Conservation (phyloP, 2,888 invertebrate genomes). For the Drosophila monieri region DNA sequence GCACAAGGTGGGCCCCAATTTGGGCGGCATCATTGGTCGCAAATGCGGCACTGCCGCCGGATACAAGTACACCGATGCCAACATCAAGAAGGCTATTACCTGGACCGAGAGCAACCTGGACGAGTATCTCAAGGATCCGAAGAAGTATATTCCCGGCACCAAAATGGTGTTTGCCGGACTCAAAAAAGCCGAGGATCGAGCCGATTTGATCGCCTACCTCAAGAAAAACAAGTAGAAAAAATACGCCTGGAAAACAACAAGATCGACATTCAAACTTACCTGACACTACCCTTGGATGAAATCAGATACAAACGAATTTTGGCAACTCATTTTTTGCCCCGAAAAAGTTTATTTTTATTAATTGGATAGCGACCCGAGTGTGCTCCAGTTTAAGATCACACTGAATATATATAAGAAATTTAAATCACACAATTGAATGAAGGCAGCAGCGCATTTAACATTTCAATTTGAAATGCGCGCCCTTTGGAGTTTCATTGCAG, state of each 20-base stretch:
- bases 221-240: constrained; percentile 83
- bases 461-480: neutral
- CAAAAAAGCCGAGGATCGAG: constrained; percentile 97
- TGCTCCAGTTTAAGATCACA: neutral
- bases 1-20: constrained; percentile 98
- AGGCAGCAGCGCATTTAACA: neutral
- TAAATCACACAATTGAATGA: neutral
- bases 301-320: neutral
- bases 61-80: constrained; percentile 96
- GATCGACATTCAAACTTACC: constrained; percentile 6
- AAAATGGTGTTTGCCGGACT: constrained; percentile 99
- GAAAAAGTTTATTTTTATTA: neutral
- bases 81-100: constrained; percentile 97
- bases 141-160: constrained; percentile 99
- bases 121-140: constrained; percentile 98
- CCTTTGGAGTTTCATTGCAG: neutral
- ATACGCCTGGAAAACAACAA: constrained; percentile 25
- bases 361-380: neutral
- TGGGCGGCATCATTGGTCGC: constrained; percentile 94
- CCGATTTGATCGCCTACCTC: constrained; percentile 96
- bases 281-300: neutral
- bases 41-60: constrained; percentile 97
- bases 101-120: constrained; percentile 97
- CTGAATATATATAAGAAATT: neutral
- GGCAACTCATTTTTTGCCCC: neutral